Base-by-base conservation (phyloP, 2,797 vertebrate species). In the Kryptopterus vitreolus region DNA sequence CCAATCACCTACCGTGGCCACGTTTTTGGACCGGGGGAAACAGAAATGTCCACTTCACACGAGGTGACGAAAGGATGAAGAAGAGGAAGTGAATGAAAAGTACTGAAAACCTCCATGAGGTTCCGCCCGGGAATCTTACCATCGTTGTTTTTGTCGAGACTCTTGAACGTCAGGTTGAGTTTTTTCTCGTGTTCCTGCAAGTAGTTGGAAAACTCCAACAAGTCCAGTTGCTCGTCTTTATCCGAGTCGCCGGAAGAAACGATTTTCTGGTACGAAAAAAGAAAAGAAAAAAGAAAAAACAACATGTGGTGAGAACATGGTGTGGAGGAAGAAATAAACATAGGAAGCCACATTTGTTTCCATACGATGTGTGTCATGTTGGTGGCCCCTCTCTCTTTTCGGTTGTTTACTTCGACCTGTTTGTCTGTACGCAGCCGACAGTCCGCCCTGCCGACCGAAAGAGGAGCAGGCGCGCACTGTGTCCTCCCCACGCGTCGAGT, bases 161-260 rank as follows among this genome's bases (percentile, higher is more conserved):
- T 98, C 88, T 95, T 98, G 92, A 99, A 99, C 1, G 97, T 97
- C 81, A 99, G 88, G 61, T 88, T 94, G 87, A 99, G 92, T 90
- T 99, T 98, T 91, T 96, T 98, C 89, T 99, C 98, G n/a, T 99
- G 98, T 13, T 99, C 97, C 90, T 93, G 96, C 73, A 99, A 94
- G 85, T 99, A 99, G 48, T 90, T 94, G 89, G 95, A 93, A 90
- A 99, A 99, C 91, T 99, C 98, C 53, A 83, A 88, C 88, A 99
- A 96, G 91, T 98, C 95, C 22, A 99, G 92, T 29, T 92, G 91
- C 0, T 95, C 94, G 55, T 98, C 95, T 81, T 94, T 91, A 91
- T 99, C 92, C 73, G 87, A 79, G 90, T 99, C 97, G 57, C 95
- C 97, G 55, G 95, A 93, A 74, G 90, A 92, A 85, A 99, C 90